phyloP scores from a whole-genome alignment of 2,113 vertebrate genomes.

The Vimba vimba region DNA sequence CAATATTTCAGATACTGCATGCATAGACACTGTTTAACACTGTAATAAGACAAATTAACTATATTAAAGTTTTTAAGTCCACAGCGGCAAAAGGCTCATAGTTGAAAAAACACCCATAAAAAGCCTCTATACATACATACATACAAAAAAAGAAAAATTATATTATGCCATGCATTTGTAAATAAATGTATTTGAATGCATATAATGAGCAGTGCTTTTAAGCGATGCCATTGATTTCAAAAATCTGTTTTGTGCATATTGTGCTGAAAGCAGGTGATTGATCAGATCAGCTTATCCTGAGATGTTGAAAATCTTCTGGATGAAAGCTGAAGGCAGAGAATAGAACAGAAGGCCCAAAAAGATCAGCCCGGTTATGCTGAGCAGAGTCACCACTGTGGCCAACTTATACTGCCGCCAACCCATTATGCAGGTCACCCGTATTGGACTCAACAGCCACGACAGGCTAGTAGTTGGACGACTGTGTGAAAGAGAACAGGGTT shows the following conservation, averaged over 20 bases:
- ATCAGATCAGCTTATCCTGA: slow-evolving; percentile 42
- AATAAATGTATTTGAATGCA: background rate
- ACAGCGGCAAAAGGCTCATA: background rate
- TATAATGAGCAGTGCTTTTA: background rate
- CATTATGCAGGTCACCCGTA: slow-evolving; percentile 60
- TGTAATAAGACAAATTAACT: background rate
- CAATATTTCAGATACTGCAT: background rate
- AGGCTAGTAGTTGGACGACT: slow-evolving; percentile 69
- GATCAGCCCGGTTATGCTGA: slow-evolving; percentile 52
- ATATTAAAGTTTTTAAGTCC: background rate
- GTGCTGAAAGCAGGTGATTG: slow-evolving; percentile 66
- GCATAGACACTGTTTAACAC: background rate
- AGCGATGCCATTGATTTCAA: background rate
- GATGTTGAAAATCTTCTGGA: slow-evolving; percentile 67
- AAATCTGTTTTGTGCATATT: background rate
- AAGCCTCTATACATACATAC: background rate
- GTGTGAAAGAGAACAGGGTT: slow-evolving; percentile 53
- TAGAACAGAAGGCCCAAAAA: slow-evolving; percentile 68
- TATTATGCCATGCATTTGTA: background rate
- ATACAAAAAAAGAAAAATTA: no score
- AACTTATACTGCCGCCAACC: slow-evolving; percentile 63
- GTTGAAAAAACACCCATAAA: background rate
- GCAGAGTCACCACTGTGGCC: slow-evolving; percentile 58
- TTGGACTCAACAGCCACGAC: slow-evolving; percentile 69
- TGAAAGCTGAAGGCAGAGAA: slow-evolving; percentile 68